These are phyloP conservation scores for Drosophila histrio DNA, from an alignment of 2,888 invertebrate species.

Conservation along the genomic window DNA sequence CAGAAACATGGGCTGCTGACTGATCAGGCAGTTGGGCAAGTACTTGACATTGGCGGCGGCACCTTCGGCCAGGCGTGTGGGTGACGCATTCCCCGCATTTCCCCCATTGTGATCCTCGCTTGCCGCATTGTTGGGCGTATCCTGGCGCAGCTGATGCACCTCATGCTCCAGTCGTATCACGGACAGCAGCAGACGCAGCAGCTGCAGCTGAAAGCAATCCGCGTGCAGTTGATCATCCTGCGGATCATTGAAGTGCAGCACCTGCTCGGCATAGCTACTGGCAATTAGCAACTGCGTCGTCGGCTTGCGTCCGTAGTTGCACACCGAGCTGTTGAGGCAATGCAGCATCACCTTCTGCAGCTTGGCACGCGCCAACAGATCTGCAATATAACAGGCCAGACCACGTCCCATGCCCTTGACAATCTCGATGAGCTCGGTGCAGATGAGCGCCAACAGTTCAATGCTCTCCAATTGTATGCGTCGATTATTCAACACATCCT, in stretches of 20 bases:
- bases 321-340: constrained; percentile 90
- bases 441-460: constrained; percentile 89
- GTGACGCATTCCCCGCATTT: constrained; percentile 82
- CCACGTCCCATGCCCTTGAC: constrained; percentile 91
- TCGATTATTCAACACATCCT: constrained; percentile 90
- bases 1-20: constrained; percentile 93
- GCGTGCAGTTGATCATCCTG: constrained; percentile 87
- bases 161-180: constrained; percentile 91
- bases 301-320: constrained; percentile 62
- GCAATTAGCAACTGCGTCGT: not conserved
- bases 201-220: constrained; percentile 89
- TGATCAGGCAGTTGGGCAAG: constrained; percentile 87
- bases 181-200: constrained; percentile 88
- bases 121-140: constrained; percentile 68
- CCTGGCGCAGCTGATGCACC: constrained; percentile 86
- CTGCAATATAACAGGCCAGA: constrained; percentile 90
- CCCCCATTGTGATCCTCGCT: constrained; percentile 51
- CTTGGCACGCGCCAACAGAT: constrained; percentile 90
- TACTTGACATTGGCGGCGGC: constrained; percentile 86
- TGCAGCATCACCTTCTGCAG: constrained; percentile 93
- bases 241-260: constrained; percentile 90
- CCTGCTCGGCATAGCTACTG: constrained; percentile 89
- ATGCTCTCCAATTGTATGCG: constrained; percentile 91
- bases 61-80: constrained; percentile 76
- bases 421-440: constrained; percentile 89